Conservation (phyloP, 2,797 vertebrate species). For the Anableps anableps region DNA sequence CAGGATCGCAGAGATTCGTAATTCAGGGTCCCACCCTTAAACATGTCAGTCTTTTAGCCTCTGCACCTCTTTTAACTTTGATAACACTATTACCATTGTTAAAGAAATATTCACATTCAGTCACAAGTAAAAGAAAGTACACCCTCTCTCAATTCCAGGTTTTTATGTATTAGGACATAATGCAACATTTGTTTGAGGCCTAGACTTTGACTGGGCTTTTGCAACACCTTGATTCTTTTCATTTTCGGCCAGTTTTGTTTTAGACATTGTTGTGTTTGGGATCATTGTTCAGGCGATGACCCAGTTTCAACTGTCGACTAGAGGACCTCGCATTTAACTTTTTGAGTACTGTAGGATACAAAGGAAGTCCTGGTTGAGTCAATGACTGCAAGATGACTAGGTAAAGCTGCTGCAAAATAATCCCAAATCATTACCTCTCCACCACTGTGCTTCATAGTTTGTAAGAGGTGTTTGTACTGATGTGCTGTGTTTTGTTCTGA, state of each 20-base stretch:
- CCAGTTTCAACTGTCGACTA: neutral
- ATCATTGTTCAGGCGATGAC: neutral
- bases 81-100: too few relatives aligned
- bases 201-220: neutral
- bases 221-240: neutral
- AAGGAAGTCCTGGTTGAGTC: neutral
- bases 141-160: neutral
- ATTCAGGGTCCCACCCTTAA: neutral
- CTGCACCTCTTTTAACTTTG: neutral
- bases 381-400: neutral
- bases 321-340: neutral
- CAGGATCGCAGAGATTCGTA: neutral
- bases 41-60: neutral
- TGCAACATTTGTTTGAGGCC: neutral
- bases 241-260: neutral
- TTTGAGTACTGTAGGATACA: neutral
- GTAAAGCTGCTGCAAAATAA: neutral
- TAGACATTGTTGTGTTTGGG: neutral
- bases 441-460: neutral
- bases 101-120: neutral
- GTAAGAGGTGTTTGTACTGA: neutral
- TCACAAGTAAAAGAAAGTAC: neutral
- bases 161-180: neutral
- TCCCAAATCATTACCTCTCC: neutral
- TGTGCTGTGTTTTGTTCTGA: neutral